These are phyloP conservation scores for Spilogale gracilis DNA, from an alignment of 2,113 vertebrate genomes.

Conservation along the genomic window DNA sequence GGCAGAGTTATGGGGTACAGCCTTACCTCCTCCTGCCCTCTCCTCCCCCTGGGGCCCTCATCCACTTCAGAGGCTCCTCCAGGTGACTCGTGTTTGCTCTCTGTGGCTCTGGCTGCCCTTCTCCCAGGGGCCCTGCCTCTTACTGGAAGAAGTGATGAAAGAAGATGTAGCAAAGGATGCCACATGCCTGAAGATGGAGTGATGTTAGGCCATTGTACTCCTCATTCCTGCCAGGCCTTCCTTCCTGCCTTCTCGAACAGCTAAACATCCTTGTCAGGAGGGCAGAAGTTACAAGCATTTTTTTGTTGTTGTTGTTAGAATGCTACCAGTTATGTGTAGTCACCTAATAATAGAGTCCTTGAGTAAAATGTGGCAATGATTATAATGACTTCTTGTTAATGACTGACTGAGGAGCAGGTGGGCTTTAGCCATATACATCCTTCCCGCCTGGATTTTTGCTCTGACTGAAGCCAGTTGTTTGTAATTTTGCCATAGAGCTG, in stretches of 20 bases:
- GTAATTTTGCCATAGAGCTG: neutral
- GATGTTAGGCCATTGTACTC: neutral
- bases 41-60: neutral
- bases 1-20: neutral
- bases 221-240: neutral
- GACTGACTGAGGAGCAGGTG: neutral
- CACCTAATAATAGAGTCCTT: constrained; percentile 19
- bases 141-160: neutral
- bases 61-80: neutral
- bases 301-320: neutral
- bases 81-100: fast-evolving
- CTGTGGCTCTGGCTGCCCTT: neutral
- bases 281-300: neutral
- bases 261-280: neutral
- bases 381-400: neutral
- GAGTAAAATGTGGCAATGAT: neutral
- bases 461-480: neutral
- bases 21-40: neutral
- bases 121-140: neutral
- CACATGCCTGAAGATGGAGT: neutral
- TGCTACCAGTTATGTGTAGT: neutral
- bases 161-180: neutral
- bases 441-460: neutral
- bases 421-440: too few relatives aligned
- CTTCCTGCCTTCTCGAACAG: neutral